Conservation (phyloP, 2,888 invertebrate species). For the Xestobium rufovillosum region DNA sequence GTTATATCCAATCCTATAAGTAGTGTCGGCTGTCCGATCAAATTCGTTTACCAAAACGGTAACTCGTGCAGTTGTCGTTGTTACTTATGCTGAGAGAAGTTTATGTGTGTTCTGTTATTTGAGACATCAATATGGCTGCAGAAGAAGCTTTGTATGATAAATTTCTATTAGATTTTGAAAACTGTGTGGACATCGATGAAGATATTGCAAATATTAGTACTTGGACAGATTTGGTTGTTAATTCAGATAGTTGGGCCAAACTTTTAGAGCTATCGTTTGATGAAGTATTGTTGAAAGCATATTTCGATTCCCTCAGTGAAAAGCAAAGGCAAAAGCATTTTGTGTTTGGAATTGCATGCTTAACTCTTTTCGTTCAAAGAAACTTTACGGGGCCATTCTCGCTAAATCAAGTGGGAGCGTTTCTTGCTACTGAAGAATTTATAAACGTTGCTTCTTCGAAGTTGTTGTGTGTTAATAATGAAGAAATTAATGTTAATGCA, state of each 20-base stretch:
- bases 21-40: no score
- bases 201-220: not conserved
- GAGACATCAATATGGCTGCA: no score
- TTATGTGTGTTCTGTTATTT: no score
- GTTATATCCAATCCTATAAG: no score
- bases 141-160: no score
- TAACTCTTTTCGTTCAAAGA: conserved; percentile 66
- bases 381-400: conserved; percentile 75
- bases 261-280: conserved; percentile 27
- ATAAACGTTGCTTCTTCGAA: conserved; percentile 41
- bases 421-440: conserved; percentile 44
- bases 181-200: not conserved
- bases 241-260: conserved; percentile 27
- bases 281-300: conserved; percentile 18
- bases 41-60: no score
- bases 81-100: no score
- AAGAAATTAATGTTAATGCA: conserved; percentile 60
- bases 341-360: conserved; percentile 54
- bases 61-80: no score
- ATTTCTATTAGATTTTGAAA: conserved; percentile 1
- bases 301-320: conserved; percentile 27
- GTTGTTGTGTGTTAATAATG: conserved; percentile 53
- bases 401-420: conserved; percentile 40
- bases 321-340: conserved; percentile 44
- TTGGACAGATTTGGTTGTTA: conserved; percentile 13